Base-by-base conservation (phyloP, 2,113 vertebrate species). In the Megaceryle torquata region DNA sequence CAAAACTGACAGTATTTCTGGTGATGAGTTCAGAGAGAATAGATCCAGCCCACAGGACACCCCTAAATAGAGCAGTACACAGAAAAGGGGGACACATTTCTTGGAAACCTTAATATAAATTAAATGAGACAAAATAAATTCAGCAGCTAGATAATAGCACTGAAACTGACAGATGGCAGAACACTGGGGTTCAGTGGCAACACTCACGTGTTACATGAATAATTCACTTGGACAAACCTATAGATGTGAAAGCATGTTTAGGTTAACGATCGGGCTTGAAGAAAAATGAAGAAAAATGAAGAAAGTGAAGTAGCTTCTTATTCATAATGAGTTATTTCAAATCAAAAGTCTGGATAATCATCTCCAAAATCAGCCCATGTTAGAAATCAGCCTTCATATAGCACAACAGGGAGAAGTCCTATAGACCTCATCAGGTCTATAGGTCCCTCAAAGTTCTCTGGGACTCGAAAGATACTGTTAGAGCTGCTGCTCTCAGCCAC, bases 141-240 rank as follows among this genome's bases (percentile, higher is more conserved):
- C 59, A 80, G 64, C 43, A 76, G 68, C 39, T 81, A 77, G 59
- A 91, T 86, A 94, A 78, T 35, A 80, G 72, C 57, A 59, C 53
- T 53, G 26, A 86, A 76, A 46, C 70, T 56, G 50, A 86, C 87
- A 95, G 87, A 91, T 96, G 87, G 87, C 80, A 83, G 63, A 88
- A 95, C 71, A 70, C 61, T 41, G 71, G 75, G 70, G 63, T 84
- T 91, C 63, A 86, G 53, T 21, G 14, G 57, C 9, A 5, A 74
- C 76, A 54, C 76, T 75, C 63, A 39, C 51, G 63, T 29, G 46
- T 54, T 79, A 65, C 56, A 82, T 80, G 71, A 94, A 79, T 93
- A 89, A 91, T 89, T 88, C 81, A 79, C 67, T 82, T 31, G 67
- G 63, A 75, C 91, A 79, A 91, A 93, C 53, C 81, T 86, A 86